Percentiles rank a stretch among this genome's conserved stretches.
Conservation (phyloP, 2,797 vertebrate genomes). For the Pteronotus mesoamericanus region DNA sequence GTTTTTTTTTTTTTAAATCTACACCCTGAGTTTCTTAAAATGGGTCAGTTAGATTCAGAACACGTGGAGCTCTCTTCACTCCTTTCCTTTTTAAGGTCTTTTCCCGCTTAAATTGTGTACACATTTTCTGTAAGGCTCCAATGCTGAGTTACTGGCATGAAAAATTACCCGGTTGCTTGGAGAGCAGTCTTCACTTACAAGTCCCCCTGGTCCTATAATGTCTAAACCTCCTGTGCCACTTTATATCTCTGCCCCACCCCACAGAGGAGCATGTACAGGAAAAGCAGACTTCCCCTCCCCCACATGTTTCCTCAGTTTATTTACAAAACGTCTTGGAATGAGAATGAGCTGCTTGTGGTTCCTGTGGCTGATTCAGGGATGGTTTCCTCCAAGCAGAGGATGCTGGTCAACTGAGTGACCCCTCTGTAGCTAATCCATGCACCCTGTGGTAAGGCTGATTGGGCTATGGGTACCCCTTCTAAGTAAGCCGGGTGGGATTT, state of each 20-base stretch:
- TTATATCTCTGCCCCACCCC: constrained; percentile 54
- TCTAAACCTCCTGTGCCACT: constrained; percentile 67
- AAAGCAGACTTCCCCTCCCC: constrained; percentile 71
- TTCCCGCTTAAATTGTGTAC: constrained; percentile 14
- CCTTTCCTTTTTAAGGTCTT: neutral
- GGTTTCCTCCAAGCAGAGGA: constrained; percentile 77
- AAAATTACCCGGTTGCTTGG: constrained; percentile 58
- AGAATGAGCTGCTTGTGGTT: constrained; percentile 82
- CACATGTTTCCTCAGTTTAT: constrained; percentile 81
- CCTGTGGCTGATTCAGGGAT: constrained; percentile 75
- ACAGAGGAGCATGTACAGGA: constrained; percentile 54
- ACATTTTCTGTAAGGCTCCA: constrained; percentile 49
- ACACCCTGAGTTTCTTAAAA: neutral
- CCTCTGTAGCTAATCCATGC: constrained; percentile 50
- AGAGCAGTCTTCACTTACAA: constrained; percentile 58
- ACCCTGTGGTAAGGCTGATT: constrained; percentile 60
- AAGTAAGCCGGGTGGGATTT: constrained; percentile 41
- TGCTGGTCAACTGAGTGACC: constrained; percentile 76
- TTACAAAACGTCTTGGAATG: constrained; percentile 84
- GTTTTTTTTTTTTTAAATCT: neutral
- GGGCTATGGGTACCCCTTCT: constrained; percentile 59
- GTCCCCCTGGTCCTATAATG: constrained; percentile 38
- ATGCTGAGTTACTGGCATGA: constrained; percentile 41
- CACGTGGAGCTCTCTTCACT: neutral
- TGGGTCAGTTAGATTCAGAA: neutral